phyloP scores from a whole-genome alignment of 2,888 invertebrate genomes.

The Mactromeris polynyma region DNA sequence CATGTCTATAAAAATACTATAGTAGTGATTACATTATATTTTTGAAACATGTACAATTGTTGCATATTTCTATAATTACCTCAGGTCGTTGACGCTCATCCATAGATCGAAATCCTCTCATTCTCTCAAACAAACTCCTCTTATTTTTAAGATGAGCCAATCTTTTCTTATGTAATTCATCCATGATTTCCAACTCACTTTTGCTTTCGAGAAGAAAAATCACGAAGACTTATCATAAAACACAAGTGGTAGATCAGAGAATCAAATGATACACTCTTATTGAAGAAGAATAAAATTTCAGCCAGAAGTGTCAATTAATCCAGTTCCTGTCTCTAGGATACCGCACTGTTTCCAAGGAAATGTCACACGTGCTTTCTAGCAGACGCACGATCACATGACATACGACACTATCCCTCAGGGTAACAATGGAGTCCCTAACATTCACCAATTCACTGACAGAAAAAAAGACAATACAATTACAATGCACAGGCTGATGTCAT shows the following conservation, averaged over 20 bases:
- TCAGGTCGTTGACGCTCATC: slow-evolving; percentile 32
- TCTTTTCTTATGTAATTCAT: slow-evolving; percentile 32
- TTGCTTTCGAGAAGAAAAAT: not conserved
- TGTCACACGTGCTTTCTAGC: not conserved
- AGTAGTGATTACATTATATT: not conserved
- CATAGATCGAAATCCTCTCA: slow-evolving; percentile 42
- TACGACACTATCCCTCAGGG: not conserved
- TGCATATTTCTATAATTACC: slow-evolving; percentile 21
- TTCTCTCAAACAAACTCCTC: slow-evolving; percentile 36
- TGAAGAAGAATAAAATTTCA: not conserved
- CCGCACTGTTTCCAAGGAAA: not conserved
- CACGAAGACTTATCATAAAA: not conserved
- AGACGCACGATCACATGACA: not conserved
- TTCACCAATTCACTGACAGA: not conserved
- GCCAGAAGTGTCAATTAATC: not conserved
- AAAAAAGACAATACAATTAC: slow-evolving; percentile 17
- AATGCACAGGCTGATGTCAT: not conserved
- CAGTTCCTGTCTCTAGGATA: not conserved
- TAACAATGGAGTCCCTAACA: not conserved
- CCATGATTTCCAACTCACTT: slow-evolving; percentile 12
- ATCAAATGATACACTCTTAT: not conserved
- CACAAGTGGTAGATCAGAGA: not conserved
- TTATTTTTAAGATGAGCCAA: slow-evolving; percentile 24
- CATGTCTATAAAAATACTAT: not conserved
- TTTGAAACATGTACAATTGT: too few species aligned